Evolutionary conservation across 2,888 invertebrate genomes (phyloP), one percentile per base, ranked within the genome.

Genomic region (Choreutis nemorana): DNA sequence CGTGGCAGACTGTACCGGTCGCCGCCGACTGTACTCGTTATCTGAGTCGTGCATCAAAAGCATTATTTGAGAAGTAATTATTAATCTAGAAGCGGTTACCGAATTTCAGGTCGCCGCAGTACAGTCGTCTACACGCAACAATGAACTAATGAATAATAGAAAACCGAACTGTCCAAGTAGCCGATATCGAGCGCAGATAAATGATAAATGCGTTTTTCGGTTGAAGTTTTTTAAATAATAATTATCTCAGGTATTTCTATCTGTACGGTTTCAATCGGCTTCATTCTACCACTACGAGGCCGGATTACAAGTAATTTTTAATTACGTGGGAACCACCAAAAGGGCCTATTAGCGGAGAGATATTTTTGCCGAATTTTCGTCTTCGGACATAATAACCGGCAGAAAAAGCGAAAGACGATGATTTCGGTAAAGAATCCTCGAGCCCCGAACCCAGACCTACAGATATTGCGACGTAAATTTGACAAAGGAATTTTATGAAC

Each of bases 41-140:
- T 77, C 77, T n/a, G 4, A 43, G 54, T 78, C 77, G 77, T 78
- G 77, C 50, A 78, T 78, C 77, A 38, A 44, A 61, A 65, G 72
- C 54, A 73, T 73, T 78, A 78, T 78, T 75, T 75, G 77, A 73
- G 71, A 73, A 75, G 77, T 77, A 78, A 78, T 78, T 78, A 78
- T 75, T 73, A 75, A 75, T 72, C 65, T 73, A 54, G 53, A 59
- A 55, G 55, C 55, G 55, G 70, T 68, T 70, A 72, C 75, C 72
- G 77, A 75, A 77, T 72, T 75, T 75, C 68, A 63, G 71, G 61
- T 59, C 62, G 54, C 39, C 49, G 55, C 61, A 61, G 51, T 53
- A 59, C 60, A 47, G 57, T 54, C 59, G 50, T 41, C 41, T 43
- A 37, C 36, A 43, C 50, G 52, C 55, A 58, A 70, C 65, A 64